These are phyloP conservation scores for Zele albiditarsus DNA, from an alignment of 2,888 invertebrate genomes.

Conservation along the genomic window DNA sequence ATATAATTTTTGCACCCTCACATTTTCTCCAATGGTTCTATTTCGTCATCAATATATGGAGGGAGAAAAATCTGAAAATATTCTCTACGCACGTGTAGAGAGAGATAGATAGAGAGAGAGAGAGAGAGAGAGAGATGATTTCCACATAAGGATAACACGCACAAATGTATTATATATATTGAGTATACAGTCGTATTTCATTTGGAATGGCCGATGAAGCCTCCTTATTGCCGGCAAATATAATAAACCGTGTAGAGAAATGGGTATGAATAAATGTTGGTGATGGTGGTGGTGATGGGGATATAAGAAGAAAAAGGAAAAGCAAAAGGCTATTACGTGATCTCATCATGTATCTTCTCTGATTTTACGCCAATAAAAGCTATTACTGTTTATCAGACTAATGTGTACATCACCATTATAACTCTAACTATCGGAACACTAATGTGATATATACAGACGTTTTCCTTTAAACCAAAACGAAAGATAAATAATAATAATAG, in stretches of 20 bases:
- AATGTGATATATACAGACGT: background rate
- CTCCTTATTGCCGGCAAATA: conserved; percentile 71
- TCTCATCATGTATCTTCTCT: conserved; percentile 68
- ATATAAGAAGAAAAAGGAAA: conserved; percentile 61
- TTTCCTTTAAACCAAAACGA: background rate
- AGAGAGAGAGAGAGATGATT: background rate
- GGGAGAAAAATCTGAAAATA: background rate
- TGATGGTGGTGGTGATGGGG: conserved; percentile 56
- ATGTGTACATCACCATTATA: conserved; percentile 67
- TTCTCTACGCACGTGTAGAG: background rate
- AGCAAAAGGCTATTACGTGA: conserved; percentile 55
- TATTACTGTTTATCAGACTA: conserved; percentile 73
- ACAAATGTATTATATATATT: background rate
- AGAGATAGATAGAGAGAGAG: too few species aligned
- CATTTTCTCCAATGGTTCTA: background rate
- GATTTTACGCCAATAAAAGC: conserved; percentile 73
- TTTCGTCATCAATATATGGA: background rate
- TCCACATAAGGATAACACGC: background rate
- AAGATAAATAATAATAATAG: too few species aligned
- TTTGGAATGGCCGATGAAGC: conserved; percentile 68
- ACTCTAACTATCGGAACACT: background rate
- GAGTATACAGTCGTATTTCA: conserved; percentile 25
- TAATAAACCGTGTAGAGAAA: conserved; percentile 69
- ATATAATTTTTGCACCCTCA: too few species aligned
- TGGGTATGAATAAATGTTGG: conserved; percentile 59